Conservation (phyloP, 1,140 invertebrate species). For the Neuroterus valhalla region DNA sequence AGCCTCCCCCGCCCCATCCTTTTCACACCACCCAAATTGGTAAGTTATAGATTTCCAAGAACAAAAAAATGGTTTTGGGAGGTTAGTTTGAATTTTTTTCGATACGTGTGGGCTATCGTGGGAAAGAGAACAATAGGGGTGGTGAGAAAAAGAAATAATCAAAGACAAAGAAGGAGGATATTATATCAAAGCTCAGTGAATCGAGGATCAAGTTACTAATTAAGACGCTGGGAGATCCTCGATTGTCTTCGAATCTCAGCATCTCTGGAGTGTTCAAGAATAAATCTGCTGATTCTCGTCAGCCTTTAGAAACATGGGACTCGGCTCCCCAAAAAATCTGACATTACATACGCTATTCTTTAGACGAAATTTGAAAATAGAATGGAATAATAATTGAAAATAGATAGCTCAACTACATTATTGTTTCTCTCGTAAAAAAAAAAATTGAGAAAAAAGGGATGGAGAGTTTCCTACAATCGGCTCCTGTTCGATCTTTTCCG, state of each 20-base stretch:
- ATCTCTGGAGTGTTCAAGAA: conserved; percentile 56
- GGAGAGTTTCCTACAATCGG: too few relatives aligned
- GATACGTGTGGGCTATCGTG: neutral
- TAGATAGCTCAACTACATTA: too few relatives aligned
- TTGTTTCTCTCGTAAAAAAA: too few relatives aligned
- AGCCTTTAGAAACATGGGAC: neutral
- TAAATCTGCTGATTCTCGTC: conserved; percentile 42
- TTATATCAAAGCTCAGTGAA: conserved; percentile 45
- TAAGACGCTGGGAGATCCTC: conserved; percentile 57
- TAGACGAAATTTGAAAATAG: too few relatives aligned
- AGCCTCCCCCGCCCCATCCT: too few relatives aligned
- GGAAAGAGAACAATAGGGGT: conserved; percentile 20
- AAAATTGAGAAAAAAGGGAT: too few relatives aligned
- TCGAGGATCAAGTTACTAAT: conserved; percentile 57
- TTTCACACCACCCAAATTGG: too few relatives aligned
- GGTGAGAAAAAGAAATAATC: conserved; percentile 23
- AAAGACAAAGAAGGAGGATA: conserved; percentile 32
- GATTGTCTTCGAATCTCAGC: conserved; percentile 61
- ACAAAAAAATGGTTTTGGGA: neutral
- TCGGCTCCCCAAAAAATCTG: neutral
- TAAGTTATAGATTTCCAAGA: neutral
- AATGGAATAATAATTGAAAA: too few relatives aligned
- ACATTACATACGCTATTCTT: too few relatives aligned
- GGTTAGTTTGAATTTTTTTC: neutral
- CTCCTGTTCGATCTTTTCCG: too few relatives aligned